Evolutionary conservation across 2,113 vertebrate genomes (phyloP), one percentile per base, ranked within the genome.

Genomic region (Microtus oregoni): DNA sequence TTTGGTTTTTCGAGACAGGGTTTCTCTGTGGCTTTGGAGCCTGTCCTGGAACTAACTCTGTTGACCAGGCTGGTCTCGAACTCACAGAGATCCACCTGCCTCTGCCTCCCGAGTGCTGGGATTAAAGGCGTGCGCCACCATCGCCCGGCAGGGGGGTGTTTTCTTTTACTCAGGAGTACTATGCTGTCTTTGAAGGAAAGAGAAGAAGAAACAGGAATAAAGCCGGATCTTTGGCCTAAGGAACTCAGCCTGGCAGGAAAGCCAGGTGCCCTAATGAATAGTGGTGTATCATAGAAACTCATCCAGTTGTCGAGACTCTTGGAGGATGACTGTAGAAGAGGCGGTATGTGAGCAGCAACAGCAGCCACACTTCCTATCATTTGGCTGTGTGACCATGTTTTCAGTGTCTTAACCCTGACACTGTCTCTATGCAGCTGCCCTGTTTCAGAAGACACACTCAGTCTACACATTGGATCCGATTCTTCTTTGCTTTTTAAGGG

Each of bases 151-250:
- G n/a, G n/a, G 52, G 76, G 50, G n/a, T 12, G 15, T 55, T 73
- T 91, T 82, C 65, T 47, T 86, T 82, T 44, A 63, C 82, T 89
- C 22, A 19, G 47, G 61, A 81, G 75, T 35, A 76, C 38, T 75
- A 22, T 90, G 75, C 79, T 86, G 3, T 90, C 50, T 96, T 68
- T 70, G 65, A 94, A 92, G 63, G 70, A 52, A 68, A 63, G 63
- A 86, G 73, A 8, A 93, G 41, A 67, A 61, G 41, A 73, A 73
- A 58, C 52, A 85, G 73, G 72, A 65, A 76, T 90, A 73, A 86
- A 94, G 50, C 86, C 75, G 44, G 67, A 79, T 92, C 55, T 75
- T 76, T 90, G 68, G 50, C 91, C 61, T 94, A 13, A 93, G 72
- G 70, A 88, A 38, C 63, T 90, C 38, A 88, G 17, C 38, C 70